Evolutionary conservation across 2,888 invertebrate genomes (phyloP).

Genomic region (Lapara coniferarum): DNA sequence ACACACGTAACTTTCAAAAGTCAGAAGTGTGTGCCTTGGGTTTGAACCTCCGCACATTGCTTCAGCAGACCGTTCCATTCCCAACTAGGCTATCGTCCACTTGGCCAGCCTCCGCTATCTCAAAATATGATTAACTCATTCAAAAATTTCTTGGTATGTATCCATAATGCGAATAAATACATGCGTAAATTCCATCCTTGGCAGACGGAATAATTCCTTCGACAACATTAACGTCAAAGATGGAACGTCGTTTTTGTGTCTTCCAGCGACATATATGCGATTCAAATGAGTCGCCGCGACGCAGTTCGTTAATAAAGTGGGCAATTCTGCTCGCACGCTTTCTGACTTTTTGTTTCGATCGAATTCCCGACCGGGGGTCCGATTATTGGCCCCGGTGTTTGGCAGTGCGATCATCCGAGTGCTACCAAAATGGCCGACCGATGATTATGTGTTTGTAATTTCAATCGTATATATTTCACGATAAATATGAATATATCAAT

Average conservation of each 20-base stretch:
- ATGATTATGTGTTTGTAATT: slow-evolving; percentile 39
- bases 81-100: too few species aligned
- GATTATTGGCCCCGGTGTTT: slow-evolving; percentile 48
- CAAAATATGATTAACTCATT: too few species aligned
- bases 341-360: slow-evolving; percentile 60
- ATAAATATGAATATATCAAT: neutral
- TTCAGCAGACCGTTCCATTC: too few species aligned
- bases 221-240: neutral
- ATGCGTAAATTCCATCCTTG: neutral
- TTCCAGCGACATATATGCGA: neutral
- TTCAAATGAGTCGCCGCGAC: slow-evolving; percentile 4
- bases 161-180: neutral
- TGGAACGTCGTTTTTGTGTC: neutral
- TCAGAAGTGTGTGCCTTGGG: too few species aligned
- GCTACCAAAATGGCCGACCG: slow-evolving; percentile 55
- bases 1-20: too few species aligned
- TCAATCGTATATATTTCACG: neutral
- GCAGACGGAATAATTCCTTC: neutral
- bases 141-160: neutral
- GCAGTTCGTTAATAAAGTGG: slow-evolving; percentile 55
- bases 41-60: too few species aligned
- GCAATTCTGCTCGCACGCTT: slow-evolving; percentile 56
- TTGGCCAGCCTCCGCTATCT: too few species aligned
- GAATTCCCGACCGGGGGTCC: slow-evolving; percentile 51
- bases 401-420: slow-evolving; percentile 56